Evolutionary conservation across 2,113 vertebrate genomes (phyloP).

Genomic region (Nestor notabilis): DNA sequence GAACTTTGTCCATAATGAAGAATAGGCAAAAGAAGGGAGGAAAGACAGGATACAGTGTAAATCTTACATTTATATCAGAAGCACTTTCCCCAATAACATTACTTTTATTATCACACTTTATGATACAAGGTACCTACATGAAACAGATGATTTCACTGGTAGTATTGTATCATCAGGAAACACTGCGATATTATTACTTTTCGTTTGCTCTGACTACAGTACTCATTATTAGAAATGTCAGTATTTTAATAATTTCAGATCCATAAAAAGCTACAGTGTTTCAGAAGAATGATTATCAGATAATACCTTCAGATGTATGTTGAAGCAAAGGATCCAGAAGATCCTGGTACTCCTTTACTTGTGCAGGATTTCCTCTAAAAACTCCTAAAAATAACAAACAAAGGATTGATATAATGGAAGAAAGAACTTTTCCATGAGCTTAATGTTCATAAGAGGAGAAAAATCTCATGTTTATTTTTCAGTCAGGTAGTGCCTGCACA

Average conservation of each 20-base stretch:
- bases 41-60: not conserved
- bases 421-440: not conserved
- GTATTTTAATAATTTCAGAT: not conserved
- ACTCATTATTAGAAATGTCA: not conserved
- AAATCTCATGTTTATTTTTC: not conserved
- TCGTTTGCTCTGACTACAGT: not conserved
- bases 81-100: not conserved
- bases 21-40: not conserved
- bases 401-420: not conserved
- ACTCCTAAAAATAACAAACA: slow-evolving; percentile 78
- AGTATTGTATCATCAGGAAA: not conserved
- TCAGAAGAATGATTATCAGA: not conserved
- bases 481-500: not conserved
- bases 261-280: not conserved
- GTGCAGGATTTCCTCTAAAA: slow-evolving; percentile 87
- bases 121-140: not conserved
- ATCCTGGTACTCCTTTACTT: slow-evolving; percentile 92
- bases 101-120: not conserved
- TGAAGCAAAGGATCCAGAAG: slow-evolving; percentile 90
- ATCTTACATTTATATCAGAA: not conserved
- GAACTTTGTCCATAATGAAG: not conserved
- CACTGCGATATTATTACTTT: not conserved
- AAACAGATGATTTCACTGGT: not conserved
- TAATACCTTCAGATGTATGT: slow-evolving; percentile 86
- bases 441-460: not conserved